Conservation (phyloP, 1,140 invertebrate genomes). For the Heliothis subflexa region DNA sequence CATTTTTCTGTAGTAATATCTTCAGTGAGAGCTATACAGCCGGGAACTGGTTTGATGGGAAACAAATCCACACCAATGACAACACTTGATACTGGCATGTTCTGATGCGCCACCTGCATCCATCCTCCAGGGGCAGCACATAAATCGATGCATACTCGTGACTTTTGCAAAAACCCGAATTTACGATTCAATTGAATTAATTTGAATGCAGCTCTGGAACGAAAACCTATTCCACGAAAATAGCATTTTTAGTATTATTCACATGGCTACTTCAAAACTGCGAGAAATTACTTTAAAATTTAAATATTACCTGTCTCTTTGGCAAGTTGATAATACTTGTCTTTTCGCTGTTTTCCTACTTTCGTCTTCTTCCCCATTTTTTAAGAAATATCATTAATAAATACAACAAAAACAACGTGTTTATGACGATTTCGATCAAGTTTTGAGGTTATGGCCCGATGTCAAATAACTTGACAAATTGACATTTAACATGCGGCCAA, state of each 20-base stretch:
- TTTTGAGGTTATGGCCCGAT: conserved; percentile 24
- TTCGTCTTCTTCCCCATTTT: conserved; percentile 99
- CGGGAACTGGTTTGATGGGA: conserved; percentile 97
- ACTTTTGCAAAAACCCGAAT: conserved; percentile 98
- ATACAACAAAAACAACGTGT: conserved; percentile 45
- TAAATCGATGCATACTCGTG: conserved; percentile 98
- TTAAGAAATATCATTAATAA: conserved; percentile 7
- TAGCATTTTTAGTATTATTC: conserved; percentile 25
- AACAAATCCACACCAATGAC: conserved; percentile 98
- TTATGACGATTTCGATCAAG: conserved; percentile 5
- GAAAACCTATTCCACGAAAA: conserved; percentile 90
- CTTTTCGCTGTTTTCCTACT: conserved; percentile 98
- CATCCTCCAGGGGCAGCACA: conserved; percentile 99
- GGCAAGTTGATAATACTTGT: conserved; percentile 99
- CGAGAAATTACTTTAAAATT: neutral
- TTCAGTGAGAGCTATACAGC: conserved; percentile 95
- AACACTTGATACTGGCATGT: conserved; percentile 98
- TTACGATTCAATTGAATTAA: conserved; percentile 99
- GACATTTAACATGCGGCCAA: no score
- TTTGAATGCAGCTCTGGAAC: conserved; percentile 99
- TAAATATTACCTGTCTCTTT: conserved; percentile 96
- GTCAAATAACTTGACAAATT: neutral
- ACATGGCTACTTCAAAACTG: neutral
- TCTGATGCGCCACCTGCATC: conserved; percentile 99
- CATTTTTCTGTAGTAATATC: conserved; percentile 99